Evolutionary conservation across 37 sponge, comb jelly and placozoan species (phyloP).

Genomic region (Hexactinellida sp.): DNA sequence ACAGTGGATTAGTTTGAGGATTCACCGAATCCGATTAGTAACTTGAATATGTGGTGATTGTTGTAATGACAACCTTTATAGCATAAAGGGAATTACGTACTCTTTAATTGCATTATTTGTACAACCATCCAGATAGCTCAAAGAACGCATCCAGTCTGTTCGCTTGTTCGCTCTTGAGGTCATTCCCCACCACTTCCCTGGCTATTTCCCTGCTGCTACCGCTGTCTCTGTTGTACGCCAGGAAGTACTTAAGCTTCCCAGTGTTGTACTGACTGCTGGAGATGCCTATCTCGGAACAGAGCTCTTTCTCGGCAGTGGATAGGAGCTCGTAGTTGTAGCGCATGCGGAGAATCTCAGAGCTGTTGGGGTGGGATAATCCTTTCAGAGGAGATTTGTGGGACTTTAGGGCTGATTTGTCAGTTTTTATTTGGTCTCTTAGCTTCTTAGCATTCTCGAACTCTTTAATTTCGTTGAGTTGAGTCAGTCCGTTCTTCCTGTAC

Average conservation of each 20-base stretch:
- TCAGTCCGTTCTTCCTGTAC: conserved; percentile 52
- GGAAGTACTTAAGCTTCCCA: neutral
- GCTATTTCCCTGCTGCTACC: neutral
- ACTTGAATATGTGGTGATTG: no score
- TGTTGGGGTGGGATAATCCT: neutral
- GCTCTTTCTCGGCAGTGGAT: neutral
- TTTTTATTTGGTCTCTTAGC: neutral
- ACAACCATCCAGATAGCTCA: neutral
- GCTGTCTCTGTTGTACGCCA: neutral
- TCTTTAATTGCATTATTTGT: no score
- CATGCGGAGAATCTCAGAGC: neutral
- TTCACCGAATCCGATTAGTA: no score
- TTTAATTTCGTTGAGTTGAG: conserved; percentile 22
- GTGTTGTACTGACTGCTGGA: neutral
- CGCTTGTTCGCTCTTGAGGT: neutral
- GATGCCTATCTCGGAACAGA: neutral
- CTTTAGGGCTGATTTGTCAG: neutral
- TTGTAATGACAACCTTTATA: no score
- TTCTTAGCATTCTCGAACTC: neutral
- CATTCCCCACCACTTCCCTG: neutral
- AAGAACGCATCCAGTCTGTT: neutral
- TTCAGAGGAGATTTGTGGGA: neutral
- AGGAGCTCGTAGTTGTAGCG: neutral
- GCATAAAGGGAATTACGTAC: no score
- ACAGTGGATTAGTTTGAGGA: no score